Base-by-base conservation (phyloP, 2,888 invertebrate genomes). In the Lasioglossum morio region DNA sequence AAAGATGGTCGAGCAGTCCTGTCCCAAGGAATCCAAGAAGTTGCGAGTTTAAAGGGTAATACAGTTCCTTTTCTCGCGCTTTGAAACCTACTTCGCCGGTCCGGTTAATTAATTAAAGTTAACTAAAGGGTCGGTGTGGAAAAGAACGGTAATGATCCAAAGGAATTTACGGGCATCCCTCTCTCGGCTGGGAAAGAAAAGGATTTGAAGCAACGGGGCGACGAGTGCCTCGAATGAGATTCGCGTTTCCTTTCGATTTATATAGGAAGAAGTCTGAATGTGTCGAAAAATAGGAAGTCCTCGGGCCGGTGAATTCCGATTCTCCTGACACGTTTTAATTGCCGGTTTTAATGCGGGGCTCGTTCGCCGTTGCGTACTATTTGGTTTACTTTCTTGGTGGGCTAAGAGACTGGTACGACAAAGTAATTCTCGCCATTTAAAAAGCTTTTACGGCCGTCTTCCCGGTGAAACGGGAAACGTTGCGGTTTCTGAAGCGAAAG, bases 241-340 rank as follows among this genome's bases (percentile, higher is more conserved):
- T 14, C 57, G 60, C 57, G 73, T 75, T 81, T 53, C 73, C 14
- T 69, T 79, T 66, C 66, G 72, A 78, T 86, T 86, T 86, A 60
- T 69, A 53, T 57, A 30, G 7, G 7, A 12, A 16, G 27, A 19
- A 46, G n/a, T 53, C 23, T 74, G 46, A 69, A 74, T 66, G 76
- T 37, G 30, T 37, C 77, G 80, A 86, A 69, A 77, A 79, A 77
- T 23, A 16, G 10, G 72, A 75, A 72, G 63, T 63, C 80, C 85
- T 60, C 78, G 79, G 74, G 75, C 57, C 78, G 76, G 82, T 69
- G 60, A 84, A 89, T 90, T 89, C 85, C 89, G 90, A 92, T 91
- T 89, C 91, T 87, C 88, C 84, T 77, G 75, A 66, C 80, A 85
- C 83, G 77, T 89, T 91, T 92, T 92, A 91, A 93, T 93, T 92